Evolutionary conservation across 1,140 invertebrate genomes (phyloP).

Genomic region (Platorchestia sp.): DNA sequence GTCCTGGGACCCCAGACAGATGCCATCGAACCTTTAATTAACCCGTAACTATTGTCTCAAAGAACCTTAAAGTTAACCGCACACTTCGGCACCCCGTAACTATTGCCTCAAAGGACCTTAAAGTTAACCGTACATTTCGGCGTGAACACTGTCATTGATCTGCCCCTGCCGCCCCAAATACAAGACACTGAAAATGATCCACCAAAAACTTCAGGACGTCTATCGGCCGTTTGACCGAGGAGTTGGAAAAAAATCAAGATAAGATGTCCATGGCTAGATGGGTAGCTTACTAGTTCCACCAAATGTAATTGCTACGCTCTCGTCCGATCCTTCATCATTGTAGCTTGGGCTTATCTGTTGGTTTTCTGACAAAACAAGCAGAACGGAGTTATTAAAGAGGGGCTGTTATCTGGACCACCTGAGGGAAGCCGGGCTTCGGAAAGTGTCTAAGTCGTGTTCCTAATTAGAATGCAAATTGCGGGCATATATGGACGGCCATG

Average conservation of each 20-base stretch:
- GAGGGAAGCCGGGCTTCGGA: not conserved
- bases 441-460: not conserved
- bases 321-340: not conserved
- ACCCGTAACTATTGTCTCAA: not conserved
- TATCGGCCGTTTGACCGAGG: not conserved
- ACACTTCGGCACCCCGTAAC: no score
- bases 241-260: not conserved
- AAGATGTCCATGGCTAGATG: not conserved
- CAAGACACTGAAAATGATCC: not conserved
- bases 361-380: slow-evolving; percentile 34
- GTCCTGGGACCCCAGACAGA: not conserved
- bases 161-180: not conserved
- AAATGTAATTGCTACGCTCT: slow-evolving; percentile 9
- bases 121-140: no score
- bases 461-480: slow-evolving; percentile 36
- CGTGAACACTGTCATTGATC: not conserved
- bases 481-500: not conserved
- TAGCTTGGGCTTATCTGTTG: not conserved
- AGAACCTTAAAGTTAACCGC: not conserved
- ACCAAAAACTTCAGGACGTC: not conserved
- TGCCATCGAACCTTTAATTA: not conserved
- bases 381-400: not conserved
- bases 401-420: not conserved
- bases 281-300: not conserved
- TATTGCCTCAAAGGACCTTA: not conserved